These are phyloP conservation scores for Gastrophryne carolinensis DNA, from an alignment of 2,797 vertebrate genomes.

Conservation along the genomic window DNA sequence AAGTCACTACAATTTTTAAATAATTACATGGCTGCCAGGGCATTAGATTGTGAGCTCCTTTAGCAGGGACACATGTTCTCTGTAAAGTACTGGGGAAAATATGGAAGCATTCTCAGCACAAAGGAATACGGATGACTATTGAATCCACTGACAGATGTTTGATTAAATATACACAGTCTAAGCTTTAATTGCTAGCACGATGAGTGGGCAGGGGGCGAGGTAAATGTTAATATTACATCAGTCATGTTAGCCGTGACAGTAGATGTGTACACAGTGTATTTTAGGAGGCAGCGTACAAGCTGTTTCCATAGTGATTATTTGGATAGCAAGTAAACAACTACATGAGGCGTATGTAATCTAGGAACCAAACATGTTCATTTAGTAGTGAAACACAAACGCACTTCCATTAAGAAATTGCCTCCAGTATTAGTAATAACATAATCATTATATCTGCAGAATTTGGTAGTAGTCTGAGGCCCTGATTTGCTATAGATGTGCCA, in stretches of 20 bases:
- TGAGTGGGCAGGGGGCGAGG: neutral
- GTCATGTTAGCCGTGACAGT: constrained; percentile 17
- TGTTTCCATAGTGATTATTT: constrained; percentile 26
- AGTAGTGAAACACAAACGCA: neutral
- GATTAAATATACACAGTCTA: neutral
- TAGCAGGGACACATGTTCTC: too few relatives aligned
- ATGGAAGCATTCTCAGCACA: neutral
- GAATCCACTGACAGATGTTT: neutral
- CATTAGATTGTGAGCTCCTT: too few relatives aligned
- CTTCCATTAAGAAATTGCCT: neutral
- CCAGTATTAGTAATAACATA: too few relatives aligned
- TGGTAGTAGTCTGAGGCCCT: too few relatives aligned
- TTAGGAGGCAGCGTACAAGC: constrained; percentile 2
- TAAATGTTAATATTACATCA: constrained; percentile 2
- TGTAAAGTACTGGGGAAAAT: too few relatives aligned
- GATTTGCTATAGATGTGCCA: too few relatives aligned
- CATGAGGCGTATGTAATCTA: neutral
- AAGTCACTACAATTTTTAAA: too few relatives aligned
- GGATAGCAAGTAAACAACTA: constrained; percentile 12
- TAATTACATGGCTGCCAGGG: too few relatives aligned
- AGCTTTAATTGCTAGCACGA: neutral
- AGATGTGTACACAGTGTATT: constrained; percentile 27
- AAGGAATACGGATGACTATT: too few relatives aligned
- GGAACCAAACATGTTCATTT: neutral
- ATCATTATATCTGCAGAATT: too few relatives aligned